A percentile compares a stretch with the other conserved stretches of the same genome.
These are phyloP conservation scores for Muntiacus muntjak DNA, from an alignment of 2,113 vertebrate genomes.

Conservation along the genomic window DNA sequence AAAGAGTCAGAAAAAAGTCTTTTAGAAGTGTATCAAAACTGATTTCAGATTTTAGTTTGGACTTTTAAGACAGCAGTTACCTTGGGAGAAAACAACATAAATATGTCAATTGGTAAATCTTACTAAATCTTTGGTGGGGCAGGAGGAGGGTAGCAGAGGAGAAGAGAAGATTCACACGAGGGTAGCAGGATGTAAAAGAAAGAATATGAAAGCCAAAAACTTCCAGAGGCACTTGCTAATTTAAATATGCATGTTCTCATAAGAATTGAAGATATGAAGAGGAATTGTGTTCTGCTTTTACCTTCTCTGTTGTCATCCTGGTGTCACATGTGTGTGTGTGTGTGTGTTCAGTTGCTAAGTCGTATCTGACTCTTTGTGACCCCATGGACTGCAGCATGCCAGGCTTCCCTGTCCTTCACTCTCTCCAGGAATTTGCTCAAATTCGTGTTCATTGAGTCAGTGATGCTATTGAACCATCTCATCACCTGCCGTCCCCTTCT, in stretches of 20 bases:
- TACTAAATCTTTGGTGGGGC: neutral
- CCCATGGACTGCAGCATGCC: neutral
- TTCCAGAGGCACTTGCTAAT: neutral
- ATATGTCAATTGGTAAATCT: neutral
- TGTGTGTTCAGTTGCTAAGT: neutral
- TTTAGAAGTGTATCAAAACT: neutral
- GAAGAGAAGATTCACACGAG: neutral
- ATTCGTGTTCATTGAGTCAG: neutral
- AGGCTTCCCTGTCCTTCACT: neutral
- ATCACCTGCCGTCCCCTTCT: neutral
- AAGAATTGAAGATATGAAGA: neutral
- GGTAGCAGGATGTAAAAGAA: neutral
- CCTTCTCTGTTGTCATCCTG: neutral
- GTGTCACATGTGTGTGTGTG: neutral
- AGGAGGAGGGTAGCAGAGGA: neutral
- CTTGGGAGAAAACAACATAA: conserved; percentile 30
- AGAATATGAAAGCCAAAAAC: neutral
- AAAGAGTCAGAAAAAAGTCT: neutral
- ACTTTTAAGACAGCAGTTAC: neutral
- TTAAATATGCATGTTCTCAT: neutral
- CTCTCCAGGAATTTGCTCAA: neutral
- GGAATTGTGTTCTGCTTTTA: neutral
- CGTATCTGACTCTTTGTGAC: neutral
- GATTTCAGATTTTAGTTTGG: conserved; percentile 13
- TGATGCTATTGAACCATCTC: neutral